Conservation (phyloP, 1,140 invertebrate species). For the Dufourea novaeangliae region DNA sequence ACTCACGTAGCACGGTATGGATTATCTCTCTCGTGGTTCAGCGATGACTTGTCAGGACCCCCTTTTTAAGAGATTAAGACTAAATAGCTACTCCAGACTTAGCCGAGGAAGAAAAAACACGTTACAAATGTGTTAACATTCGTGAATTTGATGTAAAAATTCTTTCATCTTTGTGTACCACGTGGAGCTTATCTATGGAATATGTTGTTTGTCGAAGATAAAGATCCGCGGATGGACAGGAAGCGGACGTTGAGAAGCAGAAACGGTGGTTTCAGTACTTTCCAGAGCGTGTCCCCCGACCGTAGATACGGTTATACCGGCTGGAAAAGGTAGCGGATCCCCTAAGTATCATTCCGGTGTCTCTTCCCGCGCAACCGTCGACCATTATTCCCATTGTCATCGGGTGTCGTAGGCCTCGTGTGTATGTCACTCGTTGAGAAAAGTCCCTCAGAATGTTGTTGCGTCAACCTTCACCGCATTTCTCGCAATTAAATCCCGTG, state of each 20-base stretch:
- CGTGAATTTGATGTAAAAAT: too few relatives aligned
- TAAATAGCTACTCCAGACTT: too few relatives aligned
- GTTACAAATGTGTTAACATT: too few relatives aligned
- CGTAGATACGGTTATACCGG: not conserved
- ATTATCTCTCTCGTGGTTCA: too few relatives aligned
- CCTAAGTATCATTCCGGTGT: constrained; percentile 11
- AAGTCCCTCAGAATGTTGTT: constrained; percentile 31
- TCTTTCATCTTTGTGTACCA: too few relatives aligned
- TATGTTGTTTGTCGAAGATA: not conserved
- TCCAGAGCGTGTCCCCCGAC: constrained; percentile 23
- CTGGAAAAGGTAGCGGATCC: constrained; percentile 31
- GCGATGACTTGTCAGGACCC: too few relatives aligned
- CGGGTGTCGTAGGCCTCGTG: constrained; percentile 5
- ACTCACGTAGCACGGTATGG: too few relatives aligned
- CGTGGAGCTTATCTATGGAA: too few relatives aligned
- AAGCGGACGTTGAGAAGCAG: not conserved
- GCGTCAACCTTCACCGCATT: constrained; percentile 51
- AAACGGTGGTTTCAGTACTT: not conserved
- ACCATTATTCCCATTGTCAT: constrained; percentile 44
- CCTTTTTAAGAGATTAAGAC: too few relatives aligned
- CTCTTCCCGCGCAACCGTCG: constrained; percentile 14
- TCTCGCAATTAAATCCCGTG: constrained; percentile 45
- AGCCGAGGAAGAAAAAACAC: too few relatives aligned
- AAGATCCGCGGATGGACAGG: not conserved
- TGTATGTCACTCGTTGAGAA: constrained; percentile 28